Base-by-base conservation (phyloP, 2,888 invertebrate genomes). In the Protophormia terraenovae region DNA sequence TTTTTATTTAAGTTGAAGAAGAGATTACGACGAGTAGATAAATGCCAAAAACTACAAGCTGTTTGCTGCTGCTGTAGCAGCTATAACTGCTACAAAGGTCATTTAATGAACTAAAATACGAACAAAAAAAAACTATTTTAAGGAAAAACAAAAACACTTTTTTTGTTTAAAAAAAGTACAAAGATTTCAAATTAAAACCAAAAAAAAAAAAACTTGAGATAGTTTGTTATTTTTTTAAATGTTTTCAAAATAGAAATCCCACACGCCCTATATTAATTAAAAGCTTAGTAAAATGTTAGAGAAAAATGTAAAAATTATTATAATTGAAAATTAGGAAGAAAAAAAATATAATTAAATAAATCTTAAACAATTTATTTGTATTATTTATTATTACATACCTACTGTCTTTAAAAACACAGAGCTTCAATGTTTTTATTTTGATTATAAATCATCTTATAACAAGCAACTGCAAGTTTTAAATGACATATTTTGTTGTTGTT, bases 21-120 rank as follows among this genome's bases (percentile, higher is more conserved):
- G 71, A 90, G 90, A 90, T 90, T 89, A 90, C 89, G 87, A 89
- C 88, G 88, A 87, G 88, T 89, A 89, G 90, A 90, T 90, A 91
- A 90, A 89, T 90, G 88, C 24, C 88, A 89, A n/a, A n/a, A 84
- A 88, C 88, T 89, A 90, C 91, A 90, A 90, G 90, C 90, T 90
- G 90, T 88, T 38, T 73, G 75, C 69, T 76, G 69, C 77, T 81
- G 81, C 72, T n/a, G 77, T 62, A 71, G 71, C 71, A 64, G 62
- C 77, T 76, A 60, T 71, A 24, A 66, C 35, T n/a, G n/a, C n/a
- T n/a, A 60, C 77, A 83, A 86, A 86, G 83, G 80, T 86, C 83
- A 83, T 77, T 83, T 81, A 86, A 86, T 83, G 83, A 80, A 83
- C 86, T 67, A 80, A 72, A 80, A 72, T 55, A 67, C 79, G 55